These are phyloP conservation scores for Ommatoiulus sabulosus DNA, from an alignment of 2,888 invertebrate species.

Conservation along the genomic window DNA sequence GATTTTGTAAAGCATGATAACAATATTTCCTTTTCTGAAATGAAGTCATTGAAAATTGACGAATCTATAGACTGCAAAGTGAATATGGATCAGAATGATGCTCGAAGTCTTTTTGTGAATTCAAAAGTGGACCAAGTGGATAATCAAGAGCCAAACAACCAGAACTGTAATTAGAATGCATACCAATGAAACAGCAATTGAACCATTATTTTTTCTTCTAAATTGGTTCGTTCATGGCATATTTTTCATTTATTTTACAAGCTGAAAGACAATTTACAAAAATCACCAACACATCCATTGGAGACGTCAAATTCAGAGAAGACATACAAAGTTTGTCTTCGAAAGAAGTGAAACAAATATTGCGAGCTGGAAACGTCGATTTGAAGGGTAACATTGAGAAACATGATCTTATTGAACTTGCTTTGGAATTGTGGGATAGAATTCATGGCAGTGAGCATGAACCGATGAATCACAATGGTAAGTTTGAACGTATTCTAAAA, in stretches of 20 bases:
- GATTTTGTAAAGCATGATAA: too few relatives aligned
- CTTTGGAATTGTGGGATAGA: neutral
- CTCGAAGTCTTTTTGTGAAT: neutral
- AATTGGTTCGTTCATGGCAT: neutral
- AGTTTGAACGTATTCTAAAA: neutral
- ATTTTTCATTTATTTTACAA: neutral
- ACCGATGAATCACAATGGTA: neutral
- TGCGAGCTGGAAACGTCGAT: neutral
- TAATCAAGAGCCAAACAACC: neutral
- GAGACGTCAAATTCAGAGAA: neutral
- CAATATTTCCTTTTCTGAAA: too few relatives aligned
- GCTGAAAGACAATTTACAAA: neutral
- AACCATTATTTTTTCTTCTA: neutral
- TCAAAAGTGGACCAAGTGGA: neutral
- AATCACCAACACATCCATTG: neutral
- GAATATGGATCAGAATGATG: neutral
- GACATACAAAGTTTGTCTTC: neutral
- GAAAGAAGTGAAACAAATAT: neutral
- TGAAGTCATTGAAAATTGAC: too few relatives aligned
- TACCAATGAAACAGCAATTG: neutral
- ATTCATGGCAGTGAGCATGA: neutral
- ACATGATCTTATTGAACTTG: neutral
- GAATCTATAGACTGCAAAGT: neutral
- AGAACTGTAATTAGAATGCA: neutral
- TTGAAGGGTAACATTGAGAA: neutral